Percentiles rank a stretch among this genome's conserved stretches.
Conservation (phyloP, 2,113 vertebrate species). For the Lophochroa leadbeateri region DNA sequence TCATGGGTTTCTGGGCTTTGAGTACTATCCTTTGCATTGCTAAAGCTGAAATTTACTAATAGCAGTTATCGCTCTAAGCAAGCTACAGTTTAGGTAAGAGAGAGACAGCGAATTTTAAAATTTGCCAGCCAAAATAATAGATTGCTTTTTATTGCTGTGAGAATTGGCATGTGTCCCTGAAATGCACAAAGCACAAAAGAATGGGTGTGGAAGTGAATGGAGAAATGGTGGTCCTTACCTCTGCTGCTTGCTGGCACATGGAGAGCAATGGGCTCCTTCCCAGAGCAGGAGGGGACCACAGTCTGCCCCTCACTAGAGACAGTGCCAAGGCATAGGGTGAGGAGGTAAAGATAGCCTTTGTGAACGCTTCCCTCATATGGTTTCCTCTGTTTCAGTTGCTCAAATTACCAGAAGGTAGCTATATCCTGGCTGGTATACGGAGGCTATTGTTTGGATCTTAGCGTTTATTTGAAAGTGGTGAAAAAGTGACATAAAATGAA, state of each 20-base stretch:
- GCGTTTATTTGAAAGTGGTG: not conserved
- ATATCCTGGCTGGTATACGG: not conserved
- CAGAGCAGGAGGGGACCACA: not conserved
- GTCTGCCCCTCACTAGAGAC: not conserved
- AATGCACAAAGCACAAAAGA: not conserved
- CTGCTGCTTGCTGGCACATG: not conserved
- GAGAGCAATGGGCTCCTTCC: not conserved
- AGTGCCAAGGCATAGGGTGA: not conserved
- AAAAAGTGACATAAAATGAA: not conserved
- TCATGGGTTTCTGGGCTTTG: not conserved
- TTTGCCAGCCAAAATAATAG: not conserved
- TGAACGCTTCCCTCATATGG: not conserved
- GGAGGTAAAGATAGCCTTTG: not conserved
- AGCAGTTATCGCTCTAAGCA: not conserved
- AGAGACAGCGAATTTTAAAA: not conserved
- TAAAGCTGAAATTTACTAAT: not conserved
- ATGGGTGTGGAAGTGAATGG: fast-evolving
- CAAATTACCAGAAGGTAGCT: not conserved
- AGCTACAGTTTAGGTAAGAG: not conserved
- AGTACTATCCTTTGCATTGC: not conserved
- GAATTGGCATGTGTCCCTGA: not conserved
- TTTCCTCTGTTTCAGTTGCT: not conserved
- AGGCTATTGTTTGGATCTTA: not conserved
- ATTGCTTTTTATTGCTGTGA: not conserved
- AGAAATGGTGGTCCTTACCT: not conserved